Conservation (phyloP, 2,888 invertebrate genomes). For the Ochropleura leucogaster region DNA sequence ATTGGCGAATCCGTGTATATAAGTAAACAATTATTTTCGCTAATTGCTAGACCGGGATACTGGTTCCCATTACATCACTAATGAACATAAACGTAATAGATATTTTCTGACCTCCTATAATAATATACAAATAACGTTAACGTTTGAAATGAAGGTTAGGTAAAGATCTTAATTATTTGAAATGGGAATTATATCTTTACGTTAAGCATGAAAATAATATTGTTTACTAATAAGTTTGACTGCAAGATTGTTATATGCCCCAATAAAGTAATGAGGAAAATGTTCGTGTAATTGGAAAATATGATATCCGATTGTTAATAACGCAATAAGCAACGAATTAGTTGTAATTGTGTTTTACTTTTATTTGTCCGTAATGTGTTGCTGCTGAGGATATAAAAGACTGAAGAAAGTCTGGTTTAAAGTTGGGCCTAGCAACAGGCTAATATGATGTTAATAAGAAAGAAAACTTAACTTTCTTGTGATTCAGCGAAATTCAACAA, state of each 20-base stretch:
- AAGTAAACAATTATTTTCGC: conserved; percentile 87
- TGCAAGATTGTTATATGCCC: conserved; percentile 33
- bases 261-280: conserved; percentile 57
- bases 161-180: conserved; percentile 63
- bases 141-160: conserved; percentile 67
- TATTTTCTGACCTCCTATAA: conserved; percentile 86
- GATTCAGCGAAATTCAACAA: background rate
- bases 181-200: conserved; percentile 43
- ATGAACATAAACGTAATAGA: conserved; percentile 89
- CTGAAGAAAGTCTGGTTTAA: background rate
- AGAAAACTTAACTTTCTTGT: background rate
- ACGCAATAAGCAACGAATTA: conserved; percentile 41
- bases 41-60: conserved; percentile 84
- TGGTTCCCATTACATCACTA: conserved; percentile 83
- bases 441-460: background rate
- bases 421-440: background rate
- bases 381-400: background rate
- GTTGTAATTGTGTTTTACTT: conserved; percentile 40
- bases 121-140: conserved; percentile 73
- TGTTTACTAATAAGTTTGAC: conserved; percentile 49
- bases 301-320: conserved; percentile 45
- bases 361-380: conserved; percentile 16
- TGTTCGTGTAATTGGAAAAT: conserved; percentile 46
- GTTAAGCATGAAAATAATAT: conserved; percentile 26
- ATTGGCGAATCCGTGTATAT: conserved; percentile 83